These are phyloP conservation scores for Squalus acanthias DNA, from an alignment of 2,797 vertebrate genomes.

Conservation along the genomic window DNA sequence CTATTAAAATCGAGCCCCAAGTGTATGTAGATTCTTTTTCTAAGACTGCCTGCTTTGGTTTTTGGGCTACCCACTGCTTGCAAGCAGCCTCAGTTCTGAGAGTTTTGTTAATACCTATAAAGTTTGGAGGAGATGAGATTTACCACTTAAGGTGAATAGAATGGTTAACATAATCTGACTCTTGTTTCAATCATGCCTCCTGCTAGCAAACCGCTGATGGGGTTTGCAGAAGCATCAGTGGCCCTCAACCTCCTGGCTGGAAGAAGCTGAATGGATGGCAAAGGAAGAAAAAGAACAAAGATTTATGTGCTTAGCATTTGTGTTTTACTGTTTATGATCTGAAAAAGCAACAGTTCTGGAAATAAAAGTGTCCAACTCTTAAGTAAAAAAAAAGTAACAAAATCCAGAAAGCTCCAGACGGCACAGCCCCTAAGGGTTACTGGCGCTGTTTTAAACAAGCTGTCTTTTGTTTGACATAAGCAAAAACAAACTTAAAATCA, in stretches of 20 bases:
- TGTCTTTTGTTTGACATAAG: slow-evolving; percentile 31
- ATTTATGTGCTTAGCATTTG: neutral
- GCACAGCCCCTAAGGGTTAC: neutral
- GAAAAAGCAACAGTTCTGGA: neutral
- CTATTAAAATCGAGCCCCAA: too few relatives aligned
- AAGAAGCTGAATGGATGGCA: neutral
- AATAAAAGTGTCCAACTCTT: neutral
- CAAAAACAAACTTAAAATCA: slow-evolving; percentile 33
- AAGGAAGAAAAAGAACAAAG: neutral
- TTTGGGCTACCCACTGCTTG: neutral
- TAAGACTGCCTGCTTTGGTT: neutral
- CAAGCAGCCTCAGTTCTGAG: neutral
- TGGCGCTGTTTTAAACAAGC: neutral
- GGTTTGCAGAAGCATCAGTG: neutral
- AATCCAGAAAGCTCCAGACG: neutral
- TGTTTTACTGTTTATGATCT: neutral
- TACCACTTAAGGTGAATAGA: neutral
- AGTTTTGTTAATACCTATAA: neutral
- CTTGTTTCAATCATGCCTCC: neutral
- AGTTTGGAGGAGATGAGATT: neutral
- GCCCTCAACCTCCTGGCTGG: neutral
- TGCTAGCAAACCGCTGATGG: neutral
- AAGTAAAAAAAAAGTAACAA: neutral
- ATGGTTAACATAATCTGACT: neutral
- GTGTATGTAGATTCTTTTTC: neutral